phyloP scores from a whole-genome alignment of 2,888 invertebrate genomes.

The Chymomyza amoena region DNA sequence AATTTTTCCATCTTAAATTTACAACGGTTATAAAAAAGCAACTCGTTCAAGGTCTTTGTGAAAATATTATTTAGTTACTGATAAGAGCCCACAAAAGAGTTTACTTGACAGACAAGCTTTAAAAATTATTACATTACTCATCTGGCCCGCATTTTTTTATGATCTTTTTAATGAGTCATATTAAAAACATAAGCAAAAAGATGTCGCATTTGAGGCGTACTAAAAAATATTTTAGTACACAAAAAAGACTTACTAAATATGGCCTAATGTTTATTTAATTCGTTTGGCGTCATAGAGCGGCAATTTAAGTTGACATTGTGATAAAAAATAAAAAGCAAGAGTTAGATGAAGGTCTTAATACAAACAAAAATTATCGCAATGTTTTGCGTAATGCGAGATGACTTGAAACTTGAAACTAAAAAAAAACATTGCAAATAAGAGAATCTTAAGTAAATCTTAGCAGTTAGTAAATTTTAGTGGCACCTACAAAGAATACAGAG shows the following conservation, averaged over 20 bases:
- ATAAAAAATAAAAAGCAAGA: neutral
- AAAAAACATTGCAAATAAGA: neutral
- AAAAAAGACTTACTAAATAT: neutral
- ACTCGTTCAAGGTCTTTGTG: conserved; percentile 18
- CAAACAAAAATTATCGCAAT: neutral
- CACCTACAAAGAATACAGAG: too few species aligned
- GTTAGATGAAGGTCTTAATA: neutral
- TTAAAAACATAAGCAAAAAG: neutral
- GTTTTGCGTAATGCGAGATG: neutral
- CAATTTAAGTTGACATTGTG: neutral
- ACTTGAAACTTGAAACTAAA: neutral
- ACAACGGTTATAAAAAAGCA: too few species aligned
- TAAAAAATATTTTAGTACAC: neutral
- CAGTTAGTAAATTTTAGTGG: too few species aligned
- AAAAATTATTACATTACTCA: neutral
- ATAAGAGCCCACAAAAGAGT: neutral
- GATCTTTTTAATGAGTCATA: neutral
- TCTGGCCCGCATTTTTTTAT: conserved; percentile 11
- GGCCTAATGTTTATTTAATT: conserved; percentile 7
- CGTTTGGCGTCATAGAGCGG: neutral
- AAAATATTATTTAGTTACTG: conserved; percentile 13
- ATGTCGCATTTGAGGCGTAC: neutral
- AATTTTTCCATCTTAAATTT: too few species aligned
- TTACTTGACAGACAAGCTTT: neutral
- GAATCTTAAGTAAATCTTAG: neutral